phyloP scores from a whole-genome alignment of 1,140 invertebrate genomes.

The Drosophila quadrilineata region DNA sequence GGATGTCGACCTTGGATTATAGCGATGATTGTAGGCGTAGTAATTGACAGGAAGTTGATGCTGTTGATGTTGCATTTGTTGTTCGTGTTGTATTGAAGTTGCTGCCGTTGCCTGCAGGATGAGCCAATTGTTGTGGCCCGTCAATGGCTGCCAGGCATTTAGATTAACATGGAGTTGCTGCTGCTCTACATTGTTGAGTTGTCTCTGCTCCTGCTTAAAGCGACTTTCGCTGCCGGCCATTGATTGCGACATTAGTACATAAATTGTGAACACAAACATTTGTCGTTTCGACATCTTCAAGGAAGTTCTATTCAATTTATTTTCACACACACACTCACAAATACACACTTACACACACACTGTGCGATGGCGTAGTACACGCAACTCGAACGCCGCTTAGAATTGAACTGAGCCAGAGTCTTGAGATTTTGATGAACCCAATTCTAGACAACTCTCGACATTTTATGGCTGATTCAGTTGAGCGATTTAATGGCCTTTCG shows the following conservation, averaged over 20 bases:
- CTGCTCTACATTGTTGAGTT: conserved; percentile 15
- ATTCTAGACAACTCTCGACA: conserved; percentile 57
- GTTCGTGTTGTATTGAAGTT: conserved; percentile 48
- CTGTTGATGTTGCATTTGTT: conserved; percentile 13
- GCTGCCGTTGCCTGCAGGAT: conserved; percentile 66
- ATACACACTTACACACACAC: not conserved
- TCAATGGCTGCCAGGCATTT: conserved; percentile 62
- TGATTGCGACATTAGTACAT: conserved; percentile 27
- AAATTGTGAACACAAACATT: conserved; percentile 46
- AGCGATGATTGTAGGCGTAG: conserved; percentile 74
- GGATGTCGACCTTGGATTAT: conserved; percentile 40
- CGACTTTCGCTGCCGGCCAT: conserved; percentile 30
- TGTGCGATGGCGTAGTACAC: no score
- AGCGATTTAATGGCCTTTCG: conserved; percentile 69
- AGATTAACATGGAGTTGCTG: conserved; percentile 51
- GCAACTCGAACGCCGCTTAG: conserved; percentile 50
- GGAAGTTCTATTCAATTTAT: conserved; percentile 14
- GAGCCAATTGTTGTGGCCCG: conserved; percentile 69
- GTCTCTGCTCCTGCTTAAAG: conserved; percentile 36
- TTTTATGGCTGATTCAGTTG: conserved; percentile 69
- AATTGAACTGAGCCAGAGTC: conserved; percentile 54
- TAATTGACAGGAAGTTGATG: conserved; percentile 67
- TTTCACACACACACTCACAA: not conserved
- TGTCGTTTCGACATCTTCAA: conserved; percentile 49
- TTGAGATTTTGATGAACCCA: conserved; percentile 44